A percentile compares a stretch with the other conserved stretches of the same genome.
Conservation (phyloP, 2,888 invertebrate species). For the Tetragonula carbonaria region DNA sequence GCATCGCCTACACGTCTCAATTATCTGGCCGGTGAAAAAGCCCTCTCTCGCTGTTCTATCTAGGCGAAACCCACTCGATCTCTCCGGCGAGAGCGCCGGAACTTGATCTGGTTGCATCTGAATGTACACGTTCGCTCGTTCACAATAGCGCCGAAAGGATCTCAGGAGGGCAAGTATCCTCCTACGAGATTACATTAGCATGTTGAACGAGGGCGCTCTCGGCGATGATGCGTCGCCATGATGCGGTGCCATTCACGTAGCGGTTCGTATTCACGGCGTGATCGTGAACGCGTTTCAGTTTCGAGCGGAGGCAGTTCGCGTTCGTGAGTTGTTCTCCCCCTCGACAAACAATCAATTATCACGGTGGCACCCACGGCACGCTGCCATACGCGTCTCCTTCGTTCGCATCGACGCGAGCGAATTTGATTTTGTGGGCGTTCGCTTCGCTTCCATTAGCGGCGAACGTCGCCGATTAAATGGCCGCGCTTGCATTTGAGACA, state of each 20-base stretch:
- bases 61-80: slow-evolving; percentile 15
- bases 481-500: neutral
- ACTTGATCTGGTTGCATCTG: slow-evolving; percentile 5
- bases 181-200: slow-evolving; percentile 46
- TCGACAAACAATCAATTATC: slow-evolving; percentile 55
- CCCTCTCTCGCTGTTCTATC: neutral
- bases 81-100: neutral
- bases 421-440: slow-evolving; percentile 43
- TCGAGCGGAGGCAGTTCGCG: slow-evolving; percentile 47
- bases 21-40: slow-evolving; percentile 29
- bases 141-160: slow-evolving; percentile 12
- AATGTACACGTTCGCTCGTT: neutral
- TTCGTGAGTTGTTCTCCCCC: slow-evolving; percentile 36
- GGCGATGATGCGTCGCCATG: neutral
- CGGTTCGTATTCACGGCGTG: neutral
- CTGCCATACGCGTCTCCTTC: neutral
- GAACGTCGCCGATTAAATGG: slow-evolving; percentile 28
- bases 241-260: neutral
- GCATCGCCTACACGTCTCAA: slow-evolving; percentile 30
- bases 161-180: slow-evolving; percentile 16
- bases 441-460: slow-evolving; percentile 36
- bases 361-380: slow-evolving; percentile 21
- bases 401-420: neutral
- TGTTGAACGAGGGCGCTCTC: slow-evolving; percentile 33
- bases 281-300: slow-evolving; percentile 34